Percentiles rank a stretch among this genome's conserved stretches.
phyloP scores from a whole-genome alignment of 92 coral and sea anemone genomes.

The Pocillopora grandis region DNA sequence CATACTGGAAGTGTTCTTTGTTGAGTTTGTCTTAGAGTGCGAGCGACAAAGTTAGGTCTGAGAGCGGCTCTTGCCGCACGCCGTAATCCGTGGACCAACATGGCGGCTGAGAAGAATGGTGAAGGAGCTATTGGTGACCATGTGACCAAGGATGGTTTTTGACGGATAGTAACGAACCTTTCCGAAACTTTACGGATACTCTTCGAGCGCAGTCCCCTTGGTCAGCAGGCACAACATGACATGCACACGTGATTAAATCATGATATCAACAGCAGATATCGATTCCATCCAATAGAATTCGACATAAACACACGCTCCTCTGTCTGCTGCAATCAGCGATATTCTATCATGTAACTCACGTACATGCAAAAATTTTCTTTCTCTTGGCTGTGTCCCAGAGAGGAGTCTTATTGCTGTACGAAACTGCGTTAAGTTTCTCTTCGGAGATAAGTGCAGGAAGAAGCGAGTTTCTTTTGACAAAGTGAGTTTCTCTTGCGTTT shows the following conservation, averaged over 20 bases:
- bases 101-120: conserved; percentile 87
- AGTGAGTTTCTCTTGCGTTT: conserved; percentile 6
- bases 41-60: conserved; percentile 75
- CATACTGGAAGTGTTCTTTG: conserved; percentile 82
- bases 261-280: background rate
- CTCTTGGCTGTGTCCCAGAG: background rate
- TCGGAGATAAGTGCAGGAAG: background rate
- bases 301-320: background rate
- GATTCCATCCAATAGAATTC: conserved; percentile 28
- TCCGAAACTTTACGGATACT: conserved; percentile 56
- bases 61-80: conserved; percentile 91
- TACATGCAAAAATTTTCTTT: background rate
- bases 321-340: background rate
- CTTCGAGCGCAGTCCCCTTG: background rate
- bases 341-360: background rate
- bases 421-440: background rate
- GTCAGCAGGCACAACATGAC: background rate
- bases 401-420: background rate
- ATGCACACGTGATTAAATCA: conserved; percentile 34
- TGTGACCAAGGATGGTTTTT: conserved; percentile 51
- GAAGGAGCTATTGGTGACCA: conserved; percentile 49
- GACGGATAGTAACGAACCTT: conserved; percentile 36
- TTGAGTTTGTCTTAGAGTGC: conserved; percentile 79
- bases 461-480: background rate
- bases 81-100: conserved; percentile 95